Conservation (phyloP, 1,140 invertebrate species). For the Nasonia longicornis region DNA sequence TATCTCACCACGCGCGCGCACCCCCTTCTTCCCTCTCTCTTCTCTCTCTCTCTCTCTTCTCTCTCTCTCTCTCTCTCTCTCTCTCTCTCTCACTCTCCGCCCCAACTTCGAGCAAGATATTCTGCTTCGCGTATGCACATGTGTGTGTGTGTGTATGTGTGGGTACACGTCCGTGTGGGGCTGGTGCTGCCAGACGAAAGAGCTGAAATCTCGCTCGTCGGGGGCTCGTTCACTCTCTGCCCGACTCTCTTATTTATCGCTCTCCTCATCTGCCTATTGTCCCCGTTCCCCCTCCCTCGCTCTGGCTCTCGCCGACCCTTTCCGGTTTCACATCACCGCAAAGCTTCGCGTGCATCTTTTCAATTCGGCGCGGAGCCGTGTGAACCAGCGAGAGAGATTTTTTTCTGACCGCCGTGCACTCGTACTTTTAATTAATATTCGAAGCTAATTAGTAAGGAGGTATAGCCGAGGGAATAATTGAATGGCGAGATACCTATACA, state of each 20-base stretch:
- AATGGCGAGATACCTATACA: too few species aligned
- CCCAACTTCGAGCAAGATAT: neutral
- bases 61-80: neutral
- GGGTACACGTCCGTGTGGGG: neutral
- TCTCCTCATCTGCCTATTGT: slow-evolving; percentile 38
- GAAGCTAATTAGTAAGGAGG: neutral
- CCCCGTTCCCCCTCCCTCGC: neutral
- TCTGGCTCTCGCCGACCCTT: neutral
- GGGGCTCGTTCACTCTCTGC: slow-evolving; percentile 38
- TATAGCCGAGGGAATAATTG: too few species aligned
- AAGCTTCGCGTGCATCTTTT: neutral
- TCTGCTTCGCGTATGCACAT: neutral
- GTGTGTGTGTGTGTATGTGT: neutral
- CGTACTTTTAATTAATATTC: neutral
- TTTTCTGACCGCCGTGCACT: neutral
- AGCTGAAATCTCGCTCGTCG: slow-evolving; percentile 36
- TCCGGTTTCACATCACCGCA: neutral
- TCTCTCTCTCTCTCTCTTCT: neutral
- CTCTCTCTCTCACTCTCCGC: neutral
- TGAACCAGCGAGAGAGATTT: too few species aligned
- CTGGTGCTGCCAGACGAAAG: slow-evolving; percentile 9
- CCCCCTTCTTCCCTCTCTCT: neutral
- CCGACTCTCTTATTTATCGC: slow-evolving; percentile 34
- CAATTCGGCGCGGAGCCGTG: neutral
- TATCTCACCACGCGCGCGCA: neutral